Evolutionary conservation across 2,797 vertebrate species (phyloP), one percentile per base, ranked within the genome.

Genomic region (Enteromius fasciolatus): DNA sequence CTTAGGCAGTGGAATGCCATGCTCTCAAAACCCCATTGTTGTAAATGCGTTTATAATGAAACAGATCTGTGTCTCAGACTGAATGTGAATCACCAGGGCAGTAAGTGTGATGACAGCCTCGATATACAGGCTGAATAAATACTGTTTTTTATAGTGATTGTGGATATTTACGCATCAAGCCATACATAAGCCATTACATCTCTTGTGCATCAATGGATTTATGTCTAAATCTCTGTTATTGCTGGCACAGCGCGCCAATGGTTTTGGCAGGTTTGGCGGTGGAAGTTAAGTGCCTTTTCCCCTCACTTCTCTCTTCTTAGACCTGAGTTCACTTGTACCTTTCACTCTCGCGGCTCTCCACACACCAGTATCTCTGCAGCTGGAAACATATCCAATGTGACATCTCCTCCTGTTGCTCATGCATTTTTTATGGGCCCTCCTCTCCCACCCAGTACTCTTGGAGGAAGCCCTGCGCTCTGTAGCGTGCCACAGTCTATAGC

Each of bases 401-500:
- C 94, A 91, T 93, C 91, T 93, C 85, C 90, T 93, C 93, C 94
- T 91, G 92, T 93, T 88, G 90, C 82, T 90, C 89, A 94, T 95
- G 90, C 91, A 95, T 94, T 94, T 94, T 95, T 95, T 90, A 95
- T 94, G 88, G 86, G 72, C 84, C 87, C 69, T 75, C 88, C 84
- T 89, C 89, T 75, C 81, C 78, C 67, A 54, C 74, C 79, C 81
- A 85, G 14, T 88, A 89, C 78, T 66, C 89, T 87, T 84, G 76
- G 89, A 88, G 83, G 86, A 72, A 54, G 84, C 46, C 73, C 48
- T 80, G 68, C 80, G 86, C n/a, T 33, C 77, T 76, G 64, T 54
- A 78, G 83, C 54, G 10, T 54, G 83, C 87, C 68, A 67, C 68
- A 64, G 31, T 80, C 31, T 63, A 72, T 82, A 72, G 46, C 57